A percentile compares a stretch with the other conserved stretches of the same genome.
These are phyloP conservation scores for Penaeus chinensis DNA, from an alignment of 1,140 invertebrate species.

Conservation along the genomic window DNA sequence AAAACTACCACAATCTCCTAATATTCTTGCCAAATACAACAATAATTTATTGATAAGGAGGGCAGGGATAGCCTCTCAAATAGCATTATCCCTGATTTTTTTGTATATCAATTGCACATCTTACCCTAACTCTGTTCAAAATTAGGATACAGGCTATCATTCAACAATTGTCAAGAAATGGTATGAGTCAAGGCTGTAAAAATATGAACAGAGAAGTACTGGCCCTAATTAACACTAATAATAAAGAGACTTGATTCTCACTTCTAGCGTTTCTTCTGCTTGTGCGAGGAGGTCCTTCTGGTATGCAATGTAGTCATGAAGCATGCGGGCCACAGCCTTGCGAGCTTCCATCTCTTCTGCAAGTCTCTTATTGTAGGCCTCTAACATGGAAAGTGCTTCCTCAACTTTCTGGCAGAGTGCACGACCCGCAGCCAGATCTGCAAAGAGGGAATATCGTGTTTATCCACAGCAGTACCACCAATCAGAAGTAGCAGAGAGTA, in stretches of 20 bases:
- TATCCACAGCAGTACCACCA: background rate
- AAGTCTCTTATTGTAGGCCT: constrained; percentile 89
- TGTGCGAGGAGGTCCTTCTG: constrained; percentile 86
- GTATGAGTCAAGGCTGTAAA: no score
- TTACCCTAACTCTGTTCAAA: no score
- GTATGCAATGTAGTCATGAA: constrained; percentile 85
- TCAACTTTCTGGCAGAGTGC: constrained; percentile 82
- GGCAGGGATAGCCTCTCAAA: no score
- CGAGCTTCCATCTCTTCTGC: constrained; percentile 89
- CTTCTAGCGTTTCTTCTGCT: constrained; percentile 87
- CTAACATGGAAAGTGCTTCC: constrained; percentile 85
- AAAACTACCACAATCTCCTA: no score
- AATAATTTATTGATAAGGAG: no score
- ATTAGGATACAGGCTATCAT: no score
- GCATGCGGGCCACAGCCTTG: constrained; percentile 84
- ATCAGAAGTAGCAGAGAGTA: background rate
- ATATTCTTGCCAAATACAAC: no score
- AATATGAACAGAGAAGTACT: background rate
- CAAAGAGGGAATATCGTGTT: constrained; percentile 64
- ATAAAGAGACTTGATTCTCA: constrained; percentile 68
- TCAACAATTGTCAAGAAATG: no score
- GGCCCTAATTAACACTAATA: background rate
- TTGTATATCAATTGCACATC: no score
- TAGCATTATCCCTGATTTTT: no score
- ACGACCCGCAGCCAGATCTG: constrained; percentile 80